A percentile compares a stretch with the other conserved stretches of the same genome.
Conservation (phyloP, 2,888 invertebrate genomes). For the Oscheius sp. region DNA sequence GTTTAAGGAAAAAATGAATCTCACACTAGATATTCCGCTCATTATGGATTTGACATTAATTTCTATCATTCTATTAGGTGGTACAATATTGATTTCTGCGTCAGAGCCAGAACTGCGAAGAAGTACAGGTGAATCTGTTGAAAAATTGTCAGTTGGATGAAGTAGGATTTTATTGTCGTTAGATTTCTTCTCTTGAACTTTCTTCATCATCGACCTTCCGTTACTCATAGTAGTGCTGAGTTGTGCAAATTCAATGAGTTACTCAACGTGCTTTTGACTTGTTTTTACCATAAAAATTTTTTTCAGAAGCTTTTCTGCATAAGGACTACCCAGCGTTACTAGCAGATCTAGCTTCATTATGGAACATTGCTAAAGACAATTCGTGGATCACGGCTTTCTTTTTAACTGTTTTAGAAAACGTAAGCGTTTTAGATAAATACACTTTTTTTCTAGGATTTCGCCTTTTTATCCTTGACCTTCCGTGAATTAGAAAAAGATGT, state of each 20-base stretch:
- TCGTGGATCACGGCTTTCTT: constrained; percentile 42
- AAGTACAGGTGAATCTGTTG: no score
- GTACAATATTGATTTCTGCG: no score
- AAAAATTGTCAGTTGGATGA: no score
- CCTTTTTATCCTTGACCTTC: constrained; percentile 40
- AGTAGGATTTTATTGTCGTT: no score
- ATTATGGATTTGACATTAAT: constrained; percentile 7
- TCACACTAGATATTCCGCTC: neutral
- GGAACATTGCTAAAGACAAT: constrained; percentile 17
- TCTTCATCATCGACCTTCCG: no score
- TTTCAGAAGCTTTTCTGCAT: constrained; percentile 26
- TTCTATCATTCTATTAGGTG: neutral
- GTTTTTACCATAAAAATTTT: neutral
- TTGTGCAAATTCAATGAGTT: neutral
- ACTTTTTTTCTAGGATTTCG: constrained; percentile 35
- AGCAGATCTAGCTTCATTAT: constrained; percentile 23
- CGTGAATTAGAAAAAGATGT: constrained; percentile 30
- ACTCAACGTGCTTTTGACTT: neutral
- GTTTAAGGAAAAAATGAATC: neutral
- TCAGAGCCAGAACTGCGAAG: no score
- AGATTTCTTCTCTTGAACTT: no score
- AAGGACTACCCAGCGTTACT: constrained; percentile 26
- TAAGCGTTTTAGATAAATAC: neutral
- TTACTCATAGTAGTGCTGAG: no score
- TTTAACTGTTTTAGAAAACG: constrained; percentile 39